Percentiles rank a stretch among this genome's conserved stretches.
Conservation (phyloP, 1,140 invertebrate genomes). For the Cyclina sinensis region DNA sequence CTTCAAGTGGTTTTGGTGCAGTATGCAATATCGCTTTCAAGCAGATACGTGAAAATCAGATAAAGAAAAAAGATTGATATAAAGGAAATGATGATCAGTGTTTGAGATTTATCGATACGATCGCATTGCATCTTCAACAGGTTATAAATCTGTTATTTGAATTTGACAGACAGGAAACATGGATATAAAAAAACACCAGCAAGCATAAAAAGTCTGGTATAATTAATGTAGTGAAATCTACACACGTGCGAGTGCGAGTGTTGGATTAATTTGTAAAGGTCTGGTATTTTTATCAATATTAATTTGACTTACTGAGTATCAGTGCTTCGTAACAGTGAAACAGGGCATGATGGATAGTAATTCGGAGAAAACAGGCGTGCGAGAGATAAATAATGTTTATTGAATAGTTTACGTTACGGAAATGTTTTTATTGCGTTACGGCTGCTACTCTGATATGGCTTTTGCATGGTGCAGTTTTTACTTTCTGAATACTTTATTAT, state of each 20-base stretch:
- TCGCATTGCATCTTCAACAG: not conserved
- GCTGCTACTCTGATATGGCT: no score
- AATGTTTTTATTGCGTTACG: no score
- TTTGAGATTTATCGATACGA: constrained; percentile 4
- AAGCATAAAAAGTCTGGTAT: no score
- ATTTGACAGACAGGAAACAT: no score
- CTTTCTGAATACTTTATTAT: no score
- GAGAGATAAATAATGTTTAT: no score
- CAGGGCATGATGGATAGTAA: not conserved
- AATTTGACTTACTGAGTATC: not conserved
- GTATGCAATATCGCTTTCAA: not conserved
- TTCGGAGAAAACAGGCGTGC: not conserved
- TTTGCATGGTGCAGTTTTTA: no score
- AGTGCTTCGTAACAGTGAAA: not conserved
- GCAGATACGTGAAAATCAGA: not conserved
- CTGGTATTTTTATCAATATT: constrained; percentile 10
- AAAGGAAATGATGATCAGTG: not conserved
- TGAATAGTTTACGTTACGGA: no score
- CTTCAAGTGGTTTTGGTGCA: not conserved
- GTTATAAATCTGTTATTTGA: no score
- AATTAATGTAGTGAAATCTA: no score
- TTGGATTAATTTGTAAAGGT: constrained; percentile 1
- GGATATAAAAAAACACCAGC: no score
- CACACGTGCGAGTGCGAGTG: no score
- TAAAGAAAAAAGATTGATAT: not conserved